Evolutionary conservation across 2,797 vertebrate species (phyloP).

Genomic region (Eremophila alpestris): DNA sequence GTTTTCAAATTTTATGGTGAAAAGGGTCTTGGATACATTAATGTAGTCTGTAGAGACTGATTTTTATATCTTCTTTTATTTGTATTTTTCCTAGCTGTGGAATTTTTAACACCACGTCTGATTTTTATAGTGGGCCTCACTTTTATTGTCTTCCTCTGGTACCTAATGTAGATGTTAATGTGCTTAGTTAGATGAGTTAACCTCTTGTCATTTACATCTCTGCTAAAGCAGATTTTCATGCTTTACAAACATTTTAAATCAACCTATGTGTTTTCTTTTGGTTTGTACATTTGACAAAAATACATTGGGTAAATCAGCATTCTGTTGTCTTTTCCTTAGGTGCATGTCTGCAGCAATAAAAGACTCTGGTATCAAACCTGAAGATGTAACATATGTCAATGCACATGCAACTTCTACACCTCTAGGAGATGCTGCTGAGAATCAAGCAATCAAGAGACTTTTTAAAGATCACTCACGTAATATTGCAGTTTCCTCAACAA

Average conservation of each 20-base stretch:
- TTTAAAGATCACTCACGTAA: constrained; percentile 76
- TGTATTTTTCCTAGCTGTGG: neutral
- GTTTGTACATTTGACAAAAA: neutral
- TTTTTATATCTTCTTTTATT: neutral
- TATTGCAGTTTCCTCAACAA: constrained; percentile 91
- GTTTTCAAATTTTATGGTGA: neutral
- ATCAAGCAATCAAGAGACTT: constrained; percentile 89
- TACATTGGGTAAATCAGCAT: neutral
- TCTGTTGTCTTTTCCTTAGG: constrained; percentile 64
- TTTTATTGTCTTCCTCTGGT: neutral
- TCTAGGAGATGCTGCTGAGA: constrained; percentile 94
- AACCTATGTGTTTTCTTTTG: neutral
- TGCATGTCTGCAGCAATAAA: constrained; percentile 92
- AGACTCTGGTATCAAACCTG: constrained; percentile 79
- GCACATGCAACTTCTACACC: constrained; percentile 96
- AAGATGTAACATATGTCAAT: constrained; percentile 89
- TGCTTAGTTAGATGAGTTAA: neutral
- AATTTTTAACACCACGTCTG: neutral
- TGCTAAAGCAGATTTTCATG: neutral
- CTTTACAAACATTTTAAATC: neutral
- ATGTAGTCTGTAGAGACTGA: neutral
- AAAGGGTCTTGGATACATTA: neutral
- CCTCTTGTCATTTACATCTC: neutral
- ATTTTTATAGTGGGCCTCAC: neutral
- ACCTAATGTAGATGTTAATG: neutral